Percentiles rank a stretch among this genome's conserved stretches.
These are phyloP conservation scores for Lethenteron camtschaticum DNA, from an alignment of 2,113 vertebrate genomes.

Conservation along the genomic window DNA sequence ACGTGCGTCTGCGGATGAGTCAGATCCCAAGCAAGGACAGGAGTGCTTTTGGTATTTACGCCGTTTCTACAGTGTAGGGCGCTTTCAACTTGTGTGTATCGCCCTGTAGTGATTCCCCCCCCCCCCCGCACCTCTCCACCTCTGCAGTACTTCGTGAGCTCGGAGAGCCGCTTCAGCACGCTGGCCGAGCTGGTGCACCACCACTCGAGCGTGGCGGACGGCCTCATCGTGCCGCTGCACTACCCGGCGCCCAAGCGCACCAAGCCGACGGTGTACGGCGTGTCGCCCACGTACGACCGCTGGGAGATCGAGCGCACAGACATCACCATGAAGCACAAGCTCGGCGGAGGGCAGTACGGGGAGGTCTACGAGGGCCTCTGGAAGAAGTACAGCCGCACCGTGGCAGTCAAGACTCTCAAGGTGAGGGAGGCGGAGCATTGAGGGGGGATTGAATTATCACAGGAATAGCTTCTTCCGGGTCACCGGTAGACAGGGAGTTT, in stretches of 20 bases:
- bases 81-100: too few relatives aligned
- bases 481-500: too few relatives aligned
- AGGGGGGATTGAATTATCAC: too few relatives aligned
- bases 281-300: slow-evolving; percentile 92
- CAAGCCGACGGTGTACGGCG: slow-evolving; percentile 89
- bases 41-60: too few relatives aligned
- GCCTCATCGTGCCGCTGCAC: slow-evolving; percentile 87
- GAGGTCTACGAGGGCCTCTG: slow-evolving; percentile 95
- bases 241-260: slow-evolving; percentile 93
- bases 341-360: slow-evolving; percentile 87
- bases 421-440: slow-evolving; percentile 17
- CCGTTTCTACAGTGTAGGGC: too few relatives aligned
- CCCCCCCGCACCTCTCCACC: neutral
- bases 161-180: slow-evolving; percentile 90
- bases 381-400: slow-evolving; percentile 93
- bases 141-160: slow-evolving; percentile 47
- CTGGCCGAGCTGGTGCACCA: slow-evolving; percentile 90
- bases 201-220: slow-evolving; percentile 79
- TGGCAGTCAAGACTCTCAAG: slow-evolving; percentile 93
- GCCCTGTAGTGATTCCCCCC: neutral
- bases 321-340: slow-evolving; percentile 98
- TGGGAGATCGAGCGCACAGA: slow-evolving; percentile 98
- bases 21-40: too few relatives aligned
- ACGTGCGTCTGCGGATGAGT: too few relatives aligned
- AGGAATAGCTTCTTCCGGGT: too few relatives aligned